Base-by-base conservation (phyloP, 2,797 vertebrate species). In the Molossus molossus region DNA sequence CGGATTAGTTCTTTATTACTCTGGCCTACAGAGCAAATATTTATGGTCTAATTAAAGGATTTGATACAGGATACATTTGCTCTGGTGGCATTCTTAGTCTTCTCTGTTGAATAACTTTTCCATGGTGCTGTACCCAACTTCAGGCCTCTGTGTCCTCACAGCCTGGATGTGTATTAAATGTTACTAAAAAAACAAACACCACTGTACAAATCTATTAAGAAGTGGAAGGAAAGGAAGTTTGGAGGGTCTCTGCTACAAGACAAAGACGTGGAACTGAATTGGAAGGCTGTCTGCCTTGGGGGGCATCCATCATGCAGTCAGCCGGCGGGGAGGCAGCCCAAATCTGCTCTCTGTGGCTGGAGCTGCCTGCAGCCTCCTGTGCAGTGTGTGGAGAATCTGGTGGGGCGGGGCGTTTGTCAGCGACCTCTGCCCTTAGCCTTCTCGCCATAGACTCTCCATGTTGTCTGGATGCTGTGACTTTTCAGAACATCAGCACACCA, bases 71-170 rank as follows among this genome's bases (percentile, higher is more conserved):
- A 75, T 23, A 58, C 45, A 45, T 20, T 95, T 77, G 29, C 60
- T 93, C 55, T 84, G 81, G 45, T 57, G 89, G 90, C 11, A 62
- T 90, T 87, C 53, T 72, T 64, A 81, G 77, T 97, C 83, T 95
- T 91, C 64, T 75, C 81, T 93, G 37, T 95, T 91, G 90, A 92
- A 27, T 94, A 75, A 69, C 67, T 91, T 96, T 96, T 90, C 90
- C 60, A 48, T 11, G 86, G 84, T 33, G 33, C 33, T 33, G 33
- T 33, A 33, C 33, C 33, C 33, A 33, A 33, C 33, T 33, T 33
- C 33, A 33, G 33, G 33, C 33, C 33, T 33, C 33, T 33, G 33
- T 33, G 33, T 33, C 33, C 33, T 33, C 33, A 33, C 33, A 33
- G 33, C 33, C 53, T 85, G 23, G 55, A 21, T 23, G 37, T 88